Conservation (phyloP, 2,888 invertebrate genomes). For the Lordiphosa andalusiaca region DNA sequence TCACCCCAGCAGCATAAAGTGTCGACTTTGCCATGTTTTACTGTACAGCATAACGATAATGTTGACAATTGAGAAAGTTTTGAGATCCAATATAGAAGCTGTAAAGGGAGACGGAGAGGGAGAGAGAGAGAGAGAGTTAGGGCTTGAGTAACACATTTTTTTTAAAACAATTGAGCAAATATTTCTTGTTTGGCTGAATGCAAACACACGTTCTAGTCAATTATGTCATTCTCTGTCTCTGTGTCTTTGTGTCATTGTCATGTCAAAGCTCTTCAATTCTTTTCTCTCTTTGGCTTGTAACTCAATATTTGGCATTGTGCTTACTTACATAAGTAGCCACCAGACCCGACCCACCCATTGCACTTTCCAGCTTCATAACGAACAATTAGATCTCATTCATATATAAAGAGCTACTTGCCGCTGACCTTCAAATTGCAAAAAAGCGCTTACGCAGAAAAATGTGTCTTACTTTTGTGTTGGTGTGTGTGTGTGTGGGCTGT, state of each 20-base stretch:
- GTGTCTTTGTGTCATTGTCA: conserved; percentile 23
- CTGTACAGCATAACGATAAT: conserved; percentile 73
- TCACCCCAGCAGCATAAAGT: conserved; percentile 80
- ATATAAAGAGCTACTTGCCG: conserved; percentile 63
- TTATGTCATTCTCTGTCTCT: conserved; percentile 13
- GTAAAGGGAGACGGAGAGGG: too few species aligned
- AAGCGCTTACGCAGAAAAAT: conserved; percentile 35
- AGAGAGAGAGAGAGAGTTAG: conserved; percentile 5
- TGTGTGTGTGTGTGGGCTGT: conserved; percentile 12
- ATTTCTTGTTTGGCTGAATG: conserved; percentile 1
- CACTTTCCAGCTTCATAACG: conserved; percentile 33
- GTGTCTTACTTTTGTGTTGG: conserved; percentile 11
- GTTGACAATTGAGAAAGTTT: conserved; percentile 33
- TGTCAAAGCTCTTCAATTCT: conserved; percentile 10
- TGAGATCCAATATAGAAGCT: conserved; percentile 48
- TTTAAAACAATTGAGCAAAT: conserved; percentile 25
- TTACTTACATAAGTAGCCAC: conserved; percentile 43
- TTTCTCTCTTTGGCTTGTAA: conserved; percentile 25
- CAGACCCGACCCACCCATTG: conserved; percentile 14
- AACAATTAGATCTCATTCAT: conserved; percentile 71
- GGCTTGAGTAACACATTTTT: conserved; percentile 3
- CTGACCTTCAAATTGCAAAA: conserved; percentile 58
- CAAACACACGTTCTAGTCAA: background rate
- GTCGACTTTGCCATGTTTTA: conserved; percentile 80
- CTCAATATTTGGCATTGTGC: conserved; percentile 55